Percentiles rank a stretch among this genome's conserved stretches.
Evolutionary conservation across 2,888 invertebrate species (phyloP).

Genomic region (Pedicia rivosa): DNA sequence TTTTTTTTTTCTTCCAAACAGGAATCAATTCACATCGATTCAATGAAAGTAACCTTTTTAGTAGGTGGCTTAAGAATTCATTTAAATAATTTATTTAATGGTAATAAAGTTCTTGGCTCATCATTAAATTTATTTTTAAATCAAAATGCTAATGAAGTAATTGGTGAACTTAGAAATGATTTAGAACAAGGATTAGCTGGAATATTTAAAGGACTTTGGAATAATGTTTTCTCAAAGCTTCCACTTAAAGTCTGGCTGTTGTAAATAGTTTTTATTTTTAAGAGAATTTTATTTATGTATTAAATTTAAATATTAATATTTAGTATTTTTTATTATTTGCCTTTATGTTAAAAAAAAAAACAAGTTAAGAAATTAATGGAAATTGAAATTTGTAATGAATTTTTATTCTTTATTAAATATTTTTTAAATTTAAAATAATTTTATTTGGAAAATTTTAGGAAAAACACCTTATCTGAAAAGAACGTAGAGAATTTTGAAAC

Average conservation of each 20-base stretch:
- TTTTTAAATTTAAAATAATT: too few species aligned
- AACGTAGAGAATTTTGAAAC: too few species aligned
- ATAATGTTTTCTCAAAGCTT: slow-evolving; percentile 39
- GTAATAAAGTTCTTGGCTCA: slow-evolving; percentile 40
- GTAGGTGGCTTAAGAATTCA: slow-evolving; percentile 37
- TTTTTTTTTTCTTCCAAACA: slow-evolving; percentile 12
- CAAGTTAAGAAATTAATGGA: too few species aligned
- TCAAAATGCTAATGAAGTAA: slow-evolving; percentile 40
- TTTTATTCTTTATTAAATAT: too few species aligned
- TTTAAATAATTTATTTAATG: slow-evolving; percentile 42
- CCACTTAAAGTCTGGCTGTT: slow-evolving; percentile 39
- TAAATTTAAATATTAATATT: too few species aligned
- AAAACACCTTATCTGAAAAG: too few species aligned
- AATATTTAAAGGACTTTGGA: slow-evolving; percentile 39
- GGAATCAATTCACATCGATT: slow-evolving; percentile 33
- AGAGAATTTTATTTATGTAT: not conserved
- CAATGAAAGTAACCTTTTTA: slow-evolving; percentile 39
- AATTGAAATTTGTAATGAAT: too few species aligned
- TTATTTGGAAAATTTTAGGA: too few species aligned
- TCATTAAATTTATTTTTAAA: slow-evolving; percentile 42
- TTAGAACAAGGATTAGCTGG: slow-evolving; percentile 36
- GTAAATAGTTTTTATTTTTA: slow-evolving; percentile 13
- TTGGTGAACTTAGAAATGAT: slow-evolving; percentile 38
- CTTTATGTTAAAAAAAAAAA: too few species aligned
- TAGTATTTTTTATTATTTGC: too few species aligned